Conservation (phyloP, 2,888 invertebrate genomes). For the Harpalus rufipes region DNA sequence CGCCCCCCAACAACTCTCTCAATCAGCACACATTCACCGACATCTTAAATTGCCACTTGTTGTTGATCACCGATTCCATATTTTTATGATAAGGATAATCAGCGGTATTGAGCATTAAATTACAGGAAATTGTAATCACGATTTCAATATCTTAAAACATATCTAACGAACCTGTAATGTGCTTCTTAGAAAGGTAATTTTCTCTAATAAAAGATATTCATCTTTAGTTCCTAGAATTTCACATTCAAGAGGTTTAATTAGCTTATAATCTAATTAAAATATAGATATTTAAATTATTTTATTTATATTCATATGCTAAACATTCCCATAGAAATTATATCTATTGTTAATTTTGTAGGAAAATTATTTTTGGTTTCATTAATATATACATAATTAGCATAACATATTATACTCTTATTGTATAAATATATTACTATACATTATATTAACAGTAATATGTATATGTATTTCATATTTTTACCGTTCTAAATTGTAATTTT, state of each 20-base stretch:
- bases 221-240: neutral
- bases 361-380: too few relatives aligned
- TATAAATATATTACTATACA: too few relatives aligned
- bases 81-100: neutral
- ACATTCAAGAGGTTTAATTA: neutral
- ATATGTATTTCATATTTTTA: too few relatives aligned
- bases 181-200: constrained; percentile 3
- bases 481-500: too few relatives aligned
- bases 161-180: constrained; percentile 1
- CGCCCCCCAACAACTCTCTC: neutral
- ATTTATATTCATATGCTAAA: neutral
- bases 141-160: constrained; percentile 12
- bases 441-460: too few relatives aligned
- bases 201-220: constrained; percentile 1
- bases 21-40: constrained; percentile 38
- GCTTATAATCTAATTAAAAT: constrained; percentile 11
- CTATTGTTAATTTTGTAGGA: too few relatives aligned
- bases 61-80: neutral
- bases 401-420: too few relatives aligned
- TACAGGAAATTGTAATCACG: neutral
- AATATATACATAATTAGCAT: too few relatives aligned
- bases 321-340: neutral
- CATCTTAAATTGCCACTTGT: constrained; percentile 32
- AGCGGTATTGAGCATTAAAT: neutral
- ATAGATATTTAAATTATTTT: constrained; percentile 1